These are phyloP conservation scores for Oncorhynchus keta DNA, from an alignment of 2,113 vertebrate genomes.

Conservation along the genomic window DNA sequence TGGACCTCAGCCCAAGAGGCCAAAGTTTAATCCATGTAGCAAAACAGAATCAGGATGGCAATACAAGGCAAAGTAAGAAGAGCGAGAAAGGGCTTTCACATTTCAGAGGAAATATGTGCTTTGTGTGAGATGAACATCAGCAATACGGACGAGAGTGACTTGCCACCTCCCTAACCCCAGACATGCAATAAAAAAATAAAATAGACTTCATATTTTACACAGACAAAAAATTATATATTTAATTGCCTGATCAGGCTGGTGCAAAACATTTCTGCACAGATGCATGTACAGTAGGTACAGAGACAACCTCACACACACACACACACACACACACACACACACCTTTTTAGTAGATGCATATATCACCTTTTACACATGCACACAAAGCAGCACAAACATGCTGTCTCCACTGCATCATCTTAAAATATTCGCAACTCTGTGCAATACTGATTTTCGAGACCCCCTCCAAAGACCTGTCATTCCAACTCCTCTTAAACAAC, in stretches of 20 bases:
- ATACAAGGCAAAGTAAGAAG: too few relatives aligned
- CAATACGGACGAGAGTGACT: background rate
- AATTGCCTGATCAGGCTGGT: conserved; percentile 52
- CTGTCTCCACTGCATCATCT: too few relatives aligned
- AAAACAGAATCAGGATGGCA: background rate
- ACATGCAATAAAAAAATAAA: conserved; percentile 38
- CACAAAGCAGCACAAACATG: too few relatives aligned
- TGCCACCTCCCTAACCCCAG: background rate
- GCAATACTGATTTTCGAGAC: too few relatives aligned
- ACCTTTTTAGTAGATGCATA: background rate
- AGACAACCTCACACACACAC: background rate
- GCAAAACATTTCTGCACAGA: background rate
- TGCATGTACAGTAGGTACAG: conserved; percentile 7
- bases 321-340: background rate
- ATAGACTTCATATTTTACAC: conserved; percentile 1
- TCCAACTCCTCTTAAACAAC: conserved; percentile 9
- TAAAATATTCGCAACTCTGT: too few relatives aligned
- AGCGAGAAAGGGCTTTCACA: background rate
- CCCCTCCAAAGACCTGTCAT: conserved; percentile 4
- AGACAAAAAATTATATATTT: conserved; percentile 9
- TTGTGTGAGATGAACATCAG: background rate
- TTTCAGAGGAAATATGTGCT: background rate
- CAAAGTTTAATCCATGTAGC: too few relatives aligned
- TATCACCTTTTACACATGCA: background rate
- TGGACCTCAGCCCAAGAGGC: background rate